Conservation (phyloP, 2,113 vertebrate species). For the Tragulus kanchil region DNA sequence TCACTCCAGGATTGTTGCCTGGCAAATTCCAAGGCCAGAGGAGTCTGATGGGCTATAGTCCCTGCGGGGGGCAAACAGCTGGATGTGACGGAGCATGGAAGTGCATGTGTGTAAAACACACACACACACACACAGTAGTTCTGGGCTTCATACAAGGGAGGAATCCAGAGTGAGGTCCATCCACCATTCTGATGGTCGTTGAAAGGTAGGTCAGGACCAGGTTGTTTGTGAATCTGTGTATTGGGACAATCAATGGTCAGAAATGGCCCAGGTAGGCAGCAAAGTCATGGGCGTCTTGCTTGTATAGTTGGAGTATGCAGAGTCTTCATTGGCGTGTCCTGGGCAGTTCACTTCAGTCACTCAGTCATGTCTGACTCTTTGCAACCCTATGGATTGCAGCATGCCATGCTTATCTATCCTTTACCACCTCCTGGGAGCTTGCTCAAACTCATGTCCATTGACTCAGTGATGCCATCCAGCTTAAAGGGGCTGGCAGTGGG, state of each 20-base stretch:
- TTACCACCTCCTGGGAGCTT: too few relatives aligned
- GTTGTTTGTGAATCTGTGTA: background rate
- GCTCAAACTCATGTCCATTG: too few relatives aligned
- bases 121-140: background rate
- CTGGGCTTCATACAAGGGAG: background rate
- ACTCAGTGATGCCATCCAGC: too few relatives aligned
- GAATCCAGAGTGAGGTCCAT: background rate
- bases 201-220: background rate
- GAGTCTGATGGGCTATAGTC: background rate
- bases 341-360: background rate
- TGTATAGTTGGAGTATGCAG: background rate
- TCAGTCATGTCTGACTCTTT: too few relatives aligned
- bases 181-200: background rate
- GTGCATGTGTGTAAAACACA: fast-evolving
- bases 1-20: background rate
- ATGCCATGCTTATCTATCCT: too few relatives aligned
- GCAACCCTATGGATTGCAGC: too few relatives aligned
- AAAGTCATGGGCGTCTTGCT: background rate
- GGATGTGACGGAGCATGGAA: background rate
- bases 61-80: background rate
- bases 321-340: background rate
- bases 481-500: too few relatives aligned
- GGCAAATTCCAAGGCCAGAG: background rate
- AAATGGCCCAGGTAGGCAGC: background rate
- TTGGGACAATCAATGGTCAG: background rate